These are phyloP conservation scores for Pseudochromis fuscus DNA, from an alignment of 2,797 vertebrate species.

Conservation along the genomic window DNA sequence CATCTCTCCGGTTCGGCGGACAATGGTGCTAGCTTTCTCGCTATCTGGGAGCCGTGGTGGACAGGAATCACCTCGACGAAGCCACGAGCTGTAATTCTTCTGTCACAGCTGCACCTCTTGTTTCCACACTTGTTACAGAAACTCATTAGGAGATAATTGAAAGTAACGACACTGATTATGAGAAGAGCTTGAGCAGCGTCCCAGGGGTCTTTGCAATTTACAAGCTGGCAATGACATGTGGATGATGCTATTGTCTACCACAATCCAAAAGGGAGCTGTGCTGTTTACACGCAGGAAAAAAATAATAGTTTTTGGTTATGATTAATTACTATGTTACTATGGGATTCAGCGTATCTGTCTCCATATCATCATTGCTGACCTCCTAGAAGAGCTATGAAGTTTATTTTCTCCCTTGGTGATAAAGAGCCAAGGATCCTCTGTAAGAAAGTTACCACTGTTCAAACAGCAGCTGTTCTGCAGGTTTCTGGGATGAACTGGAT, in stretches of 20 bases:
- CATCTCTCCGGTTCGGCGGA: slow-evolving; percentile 22
- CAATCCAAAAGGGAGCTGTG: slow-evolving; percentile 45
- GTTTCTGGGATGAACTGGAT: background rate
- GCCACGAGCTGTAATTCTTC: slow-evolving; percentile 62
- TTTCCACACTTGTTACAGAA: slow-evolving; percentile 85
- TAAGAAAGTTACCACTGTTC: too few species aligned
- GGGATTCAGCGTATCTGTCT: slow-evolving; percentile 45
- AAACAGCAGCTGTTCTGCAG: too few species aligned
- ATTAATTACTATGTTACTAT: slow-evolving; percentile 44
- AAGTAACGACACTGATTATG: slow-evolving; percentile 81
- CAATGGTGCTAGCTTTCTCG: slow-evolving; percentile 1
- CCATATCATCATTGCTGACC: slow-evolving; percentile 12
- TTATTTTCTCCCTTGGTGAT: background rate
- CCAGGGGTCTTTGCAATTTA: slow-evolving; percentile 70
- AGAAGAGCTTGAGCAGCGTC: slow-evolving; percentile 61
- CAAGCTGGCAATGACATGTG: slow-evolving; percentile 54
- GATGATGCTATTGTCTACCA: slow-evolving; percentile 41
- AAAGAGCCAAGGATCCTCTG: slow-evolving; percentile 2
- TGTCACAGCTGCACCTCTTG: slow-evolving; percentile 77
- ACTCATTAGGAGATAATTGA: slow-evolving; percentile 88
- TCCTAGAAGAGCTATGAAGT: slow-evolving; percentile 4
- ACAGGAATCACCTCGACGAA: slow-evolving; percentile 47
- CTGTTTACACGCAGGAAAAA: slow-evolving; percentile 42
- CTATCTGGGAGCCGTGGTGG: slow-evolving; percentile 28
- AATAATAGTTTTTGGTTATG: slow-evolving; percentile 39